Conservation (phyloP, 1,140 invertebrate genomes). For the Pachyrhynchus sulphureomaculatus region DNA sequence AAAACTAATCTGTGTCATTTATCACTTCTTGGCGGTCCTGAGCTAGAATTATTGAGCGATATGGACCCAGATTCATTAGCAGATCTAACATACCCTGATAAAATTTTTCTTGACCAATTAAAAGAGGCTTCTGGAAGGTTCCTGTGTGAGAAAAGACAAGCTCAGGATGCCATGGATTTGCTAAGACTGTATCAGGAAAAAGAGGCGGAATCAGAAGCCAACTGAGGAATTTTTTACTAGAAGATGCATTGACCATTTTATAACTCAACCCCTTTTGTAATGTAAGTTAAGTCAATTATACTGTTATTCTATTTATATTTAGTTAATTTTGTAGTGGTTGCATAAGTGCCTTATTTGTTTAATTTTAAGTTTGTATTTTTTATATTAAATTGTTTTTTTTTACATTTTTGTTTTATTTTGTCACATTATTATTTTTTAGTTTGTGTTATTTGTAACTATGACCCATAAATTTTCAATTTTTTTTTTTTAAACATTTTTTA, state of each 20-base stretch:
- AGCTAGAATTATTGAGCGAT: conserved; percentile 77
- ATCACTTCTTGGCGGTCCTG: conserved; percentile 75
- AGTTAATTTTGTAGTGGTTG: too few relatives aligned
- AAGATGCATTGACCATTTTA: conserved; percentile 4
- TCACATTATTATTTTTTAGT: too few relatives aligned
- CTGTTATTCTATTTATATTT: too few relatives aligned
- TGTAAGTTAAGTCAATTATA: conserved; percentile 22
- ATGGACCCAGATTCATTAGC: conserved; percentile 82
- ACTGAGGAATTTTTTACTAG: conserved; percentile 18
- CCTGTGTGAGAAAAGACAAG: conserved; percentile 76
- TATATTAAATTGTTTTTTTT: too few relatives aligned
- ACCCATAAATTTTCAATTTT: too few relatives aligned
- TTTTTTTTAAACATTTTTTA: too few relatives aligned
- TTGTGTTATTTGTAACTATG: too few relatives aligned
- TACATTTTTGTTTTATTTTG: too few relatives aligned
- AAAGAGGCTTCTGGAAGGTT: conserved; percentile 81
- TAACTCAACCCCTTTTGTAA: conserved; percentile 25
- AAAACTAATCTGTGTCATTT: conserved; percentile 79
- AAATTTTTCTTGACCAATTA: conserved; percentile 76
- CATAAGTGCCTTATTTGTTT: too few relatives aligned
- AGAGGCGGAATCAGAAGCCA: conserved; percentile 44
- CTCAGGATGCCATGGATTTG: conserved; percentile 79
- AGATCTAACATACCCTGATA: conserved; percentile 77
- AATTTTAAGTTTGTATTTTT: too few relatives aligned
- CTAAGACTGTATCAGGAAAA: conserved; percentile 55